A percentile compares a stretch with the other conserved stretches of the same genome.
Evolutionary conservation across 1,140 invertebrate genomes (phyloP).

Genomic region (Pantala flavescens): DNA sequence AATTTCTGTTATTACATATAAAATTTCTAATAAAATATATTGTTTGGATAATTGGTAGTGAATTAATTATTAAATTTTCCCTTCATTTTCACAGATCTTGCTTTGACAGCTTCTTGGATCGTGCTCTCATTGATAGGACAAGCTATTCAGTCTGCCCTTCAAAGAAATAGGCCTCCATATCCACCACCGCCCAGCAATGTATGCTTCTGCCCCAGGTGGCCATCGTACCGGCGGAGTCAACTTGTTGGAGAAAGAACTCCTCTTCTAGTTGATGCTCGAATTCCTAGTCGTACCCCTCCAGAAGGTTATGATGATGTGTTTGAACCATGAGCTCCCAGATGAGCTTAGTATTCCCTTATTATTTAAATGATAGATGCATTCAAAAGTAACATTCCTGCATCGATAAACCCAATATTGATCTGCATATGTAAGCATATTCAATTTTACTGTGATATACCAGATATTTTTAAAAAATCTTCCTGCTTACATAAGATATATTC

Average conservation of each 20-base stretch:
- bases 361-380: too few relatives aligned
- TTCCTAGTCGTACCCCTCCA: background rate
- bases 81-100: constrained; percentile 38
- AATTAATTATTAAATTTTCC: too few relatives aligned
- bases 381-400: too few relatives aligned
- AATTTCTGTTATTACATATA: too few relatives aligned
- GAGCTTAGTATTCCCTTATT: background rate
- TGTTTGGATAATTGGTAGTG: too few relatives aligned
- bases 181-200: constrained; percentile 33
- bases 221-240: constrained; percentile 13
- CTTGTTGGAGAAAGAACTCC: background rate
- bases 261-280: background rate
- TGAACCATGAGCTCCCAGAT: background rate
- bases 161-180: constrained; percentile 43
- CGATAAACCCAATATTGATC: too few relatives aligned
- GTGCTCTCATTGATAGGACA: constrained; percentile 39
- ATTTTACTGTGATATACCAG: too few relatives aligned
- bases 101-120: constrained; percentile 42
- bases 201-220: constrained; percentile 13
- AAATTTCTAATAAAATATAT: too few relatives aligned
- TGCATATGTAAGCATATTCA: too few relatives aligned
- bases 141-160: constrained; percentile 39
- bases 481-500: too few relatives aligned
- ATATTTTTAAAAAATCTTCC: too few relatives aligned
- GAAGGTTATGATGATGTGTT: background rate